Evolutionary conservation across 2,888 invertebrate species (phyloP), one percentile per base, ranked within the genome.

Genomic region (Conops quadrifasciatus): DNA sequence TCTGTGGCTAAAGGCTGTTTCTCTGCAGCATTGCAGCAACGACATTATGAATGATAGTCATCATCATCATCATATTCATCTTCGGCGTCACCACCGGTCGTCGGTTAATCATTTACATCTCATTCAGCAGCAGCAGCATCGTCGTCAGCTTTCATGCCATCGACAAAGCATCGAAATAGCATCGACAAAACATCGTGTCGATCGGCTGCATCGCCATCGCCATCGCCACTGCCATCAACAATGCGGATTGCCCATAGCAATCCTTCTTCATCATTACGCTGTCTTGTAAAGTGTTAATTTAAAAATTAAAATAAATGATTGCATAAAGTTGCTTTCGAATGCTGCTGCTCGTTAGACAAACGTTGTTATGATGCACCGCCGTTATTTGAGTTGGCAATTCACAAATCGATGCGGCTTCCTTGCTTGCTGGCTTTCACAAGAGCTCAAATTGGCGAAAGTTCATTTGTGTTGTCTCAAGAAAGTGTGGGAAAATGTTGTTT

Each of bases 231-330:
- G 58, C 26, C 26, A 47, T 47, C 7, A 24, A 7, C 15, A 47
- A 26, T 24, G 63, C 26, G 47, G 47, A 15, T 63, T 45, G 26
- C 11, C 47, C 45, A 15, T 24, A 63, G 45, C 63, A 63, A 47
- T 21, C 19, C 1, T 60, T 60, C 30, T 60, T 19, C 59, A 30
- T 30, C 19, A 11, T 36, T 28, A n/a, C 30, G 30, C n/a, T 36
- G 19, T 36, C 45, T 28, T 45, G 62, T 45, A 62, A 45, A 45
- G 62, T 62, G 62, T 62, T 62, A 62, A 62, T 62, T 62, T 36
- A 19, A 43, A 62, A 62, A 62, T 45, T 62, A 45, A 60, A 28
- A 60, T 49, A 59, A 30, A 30, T 26, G 36, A 30, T 59, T n/a
- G 59, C n/a, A 59, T n/a, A 30, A 49, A 30, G n/a, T n/a, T 30